Evolutionary conservation across 2,888 invertebrate species (phyloP), one percentile per base, ranked within the genome.

Genomic region (Synergus itoensis): DNA sequence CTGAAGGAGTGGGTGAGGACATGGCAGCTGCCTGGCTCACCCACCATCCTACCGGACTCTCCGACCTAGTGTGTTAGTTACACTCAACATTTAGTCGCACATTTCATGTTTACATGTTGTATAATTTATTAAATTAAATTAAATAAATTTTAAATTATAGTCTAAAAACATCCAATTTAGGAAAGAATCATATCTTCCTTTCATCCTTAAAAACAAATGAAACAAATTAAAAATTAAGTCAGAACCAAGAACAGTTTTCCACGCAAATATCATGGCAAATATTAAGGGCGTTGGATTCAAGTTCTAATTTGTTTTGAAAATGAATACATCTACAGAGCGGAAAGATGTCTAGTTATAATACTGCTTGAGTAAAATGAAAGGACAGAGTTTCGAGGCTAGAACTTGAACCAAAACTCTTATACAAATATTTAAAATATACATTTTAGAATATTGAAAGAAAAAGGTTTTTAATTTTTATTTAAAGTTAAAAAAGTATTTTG

Each of bases 11-110:
- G 87, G 91, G 91, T 89, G 92, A 91, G 89, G 91, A 91, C 91
- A 91, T 91, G 88, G 91, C 91, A 85, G 91, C 91, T 83, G 91
- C 91, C 89, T 91, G 91, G 89, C 91, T 91, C 90, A 91, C 91
- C 90, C 92, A 92, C 87, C 88, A 87, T 87, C 90, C 92, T 88
- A 91, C 89, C 87, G 91, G 92, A 89, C 92, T 92, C 89, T 92
- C 92, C 83, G 91, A 91, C 90, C 92, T 92, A 87, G 85, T 87
- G 84, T 88, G 89, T 91, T 91, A 91, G 88, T 91, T 87, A 86
- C 87, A 87, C 84, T 84, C 83, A 84, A 85, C 83, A 84, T 83
- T 84, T 81, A 82, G 80, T 81, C 76, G 81, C 79, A 78, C 65
- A 77, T 69, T 64, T 53, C 11, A 57, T 53, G 53, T 79, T 43